Conservation (phyloP, 1,140 invertebrate species). For the Euura saliciscinereae region DNA sequence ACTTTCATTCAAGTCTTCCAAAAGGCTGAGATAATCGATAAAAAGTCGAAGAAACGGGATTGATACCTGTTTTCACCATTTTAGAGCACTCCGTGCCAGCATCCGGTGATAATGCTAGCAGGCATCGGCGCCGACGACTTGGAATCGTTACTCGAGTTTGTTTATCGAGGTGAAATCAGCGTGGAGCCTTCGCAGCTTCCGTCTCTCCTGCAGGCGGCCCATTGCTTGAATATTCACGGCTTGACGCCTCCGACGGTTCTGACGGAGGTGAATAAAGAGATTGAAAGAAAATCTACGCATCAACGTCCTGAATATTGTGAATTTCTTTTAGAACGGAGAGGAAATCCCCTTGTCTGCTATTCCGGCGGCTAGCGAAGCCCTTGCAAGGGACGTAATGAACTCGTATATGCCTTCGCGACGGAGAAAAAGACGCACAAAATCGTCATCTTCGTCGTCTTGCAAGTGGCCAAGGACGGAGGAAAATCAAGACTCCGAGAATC, state of each 20-base stretch:
- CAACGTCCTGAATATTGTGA: conserved; percentile 19
- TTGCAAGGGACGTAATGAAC: conserved; percentile 42
- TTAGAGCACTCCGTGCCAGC: conserved; percentile 68
- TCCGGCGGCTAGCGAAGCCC: conserved; percentile 41
- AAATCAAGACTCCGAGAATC: conserved; percentile 35
- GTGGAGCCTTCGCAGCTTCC: conserved; percentile 68
- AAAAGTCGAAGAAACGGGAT: no score
- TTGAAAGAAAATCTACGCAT: not conserved
- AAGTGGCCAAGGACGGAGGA: conserved; percentile 45
- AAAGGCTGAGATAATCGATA: no score
- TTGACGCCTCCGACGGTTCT: conserved; percentile 61
- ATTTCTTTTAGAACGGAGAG: conserved; percentile 47
- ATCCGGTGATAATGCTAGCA: conserved; percentile 71
- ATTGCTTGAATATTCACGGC: conserved; percentile 68
- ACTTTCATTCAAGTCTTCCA: no score
- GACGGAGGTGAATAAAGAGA: conserved; percentile 53
- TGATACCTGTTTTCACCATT: conserved; percentile 13
- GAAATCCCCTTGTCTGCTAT: conserved; percentile 51
- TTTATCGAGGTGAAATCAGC: conserved; percentile 69
- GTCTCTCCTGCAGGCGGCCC: conserved; percentile 67
- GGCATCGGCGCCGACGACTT: conserved; percentile 68
- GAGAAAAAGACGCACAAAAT: conserved; percentile 54
- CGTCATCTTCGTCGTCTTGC: conserved; percentile 44
- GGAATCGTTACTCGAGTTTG: conserved; percentile 68
- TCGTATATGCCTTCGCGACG: conserved; percentile 43